A percentile compares a stretch with the other conserved stretches of the same genome.
phyloP scores from a whole-genome alignment of 2,113 vertebrate species.

The Panthera tigris region DNA sequence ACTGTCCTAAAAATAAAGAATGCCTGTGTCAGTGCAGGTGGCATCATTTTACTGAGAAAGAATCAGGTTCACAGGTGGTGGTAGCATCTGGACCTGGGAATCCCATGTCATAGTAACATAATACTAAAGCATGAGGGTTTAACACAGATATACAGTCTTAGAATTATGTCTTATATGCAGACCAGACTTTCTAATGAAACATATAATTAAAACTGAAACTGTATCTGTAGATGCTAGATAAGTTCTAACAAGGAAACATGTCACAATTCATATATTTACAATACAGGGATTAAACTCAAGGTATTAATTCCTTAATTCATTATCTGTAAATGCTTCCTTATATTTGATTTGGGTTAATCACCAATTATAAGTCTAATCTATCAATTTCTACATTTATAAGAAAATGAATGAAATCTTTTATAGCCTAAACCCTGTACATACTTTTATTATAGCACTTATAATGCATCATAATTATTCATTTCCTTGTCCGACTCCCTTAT shows the following conservation, averaged over 20 bases:
- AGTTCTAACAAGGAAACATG: constrained; percentile 35
- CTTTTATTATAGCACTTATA: background rate
- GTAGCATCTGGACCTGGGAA: constrained; percentile 35
- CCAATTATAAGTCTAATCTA: background rate
- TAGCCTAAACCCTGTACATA: background rate
- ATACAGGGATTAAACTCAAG: background rate
- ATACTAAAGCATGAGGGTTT: background rate
- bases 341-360: background rate
- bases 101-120: background rate
- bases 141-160: background rate
- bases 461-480: background rate
- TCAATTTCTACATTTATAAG: background rate
- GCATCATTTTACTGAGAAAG: constrained; percentile 45
- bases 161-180: constrained; percentile 54
- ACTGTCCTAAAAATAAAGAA: constrained; percentile 54
- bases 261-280: constrained; percentile 38
- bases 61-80: constrained; percentile 29
- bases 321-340: background rate
- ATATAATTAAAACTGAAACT: constrained; percentile 37
- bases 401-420: background rate
- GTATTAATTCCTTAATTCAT: constrained; percentile 38
- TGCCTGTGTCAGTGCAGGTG: constrained; percentile 30
- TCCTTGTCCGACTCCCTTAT: background rate
- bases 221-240: background rate
- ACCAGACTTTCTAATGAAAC: background rate